Conservation (phyloP, 2,888 invertebrate genomes). For the Stenodema calcarata region DNA sequence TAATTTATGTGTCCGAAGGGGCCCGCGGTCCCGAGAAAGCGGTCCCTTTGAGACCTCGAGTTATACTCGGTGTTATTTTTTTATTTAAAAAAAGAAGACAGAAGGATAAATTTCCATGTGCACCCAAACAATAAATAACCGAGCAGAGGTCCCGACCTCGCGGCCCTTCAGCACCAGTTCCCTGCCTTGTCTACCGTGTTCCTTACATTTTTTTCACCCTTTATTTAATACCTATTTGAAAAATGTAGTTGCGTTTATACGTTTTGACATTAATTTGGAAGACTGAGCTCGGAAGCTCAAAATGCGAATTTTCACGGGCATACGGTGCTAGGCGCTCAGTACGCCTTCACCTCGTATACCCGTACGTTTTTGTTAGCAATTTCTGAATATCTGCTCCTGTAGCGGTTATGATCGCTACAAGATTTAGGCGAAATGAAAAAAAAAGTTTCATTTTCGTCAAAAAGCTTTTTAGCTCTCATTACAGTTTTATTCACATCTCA, state of each 20-base stretch:
- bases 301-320: background rate
- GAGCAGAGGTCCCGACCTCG: constrained; percentile 1
- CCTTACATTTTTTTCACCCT: background rate
- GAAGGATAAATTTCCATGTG: constrained; percentile 7
- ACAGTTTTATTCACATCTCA: too few species aligned
- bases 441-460: too few species aligned
- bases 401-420: too few species aligned
- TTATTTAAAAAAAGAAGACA: background rate
- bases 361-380: too few species aligned
- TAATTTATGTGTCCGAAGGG: constrained; percentile 7
- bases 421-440: too few species aligned
- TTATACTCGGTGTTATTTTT: background rate
- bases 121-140: constrained; percentile 41
- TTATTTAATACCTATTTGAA: background rate
- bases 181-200: background rate
- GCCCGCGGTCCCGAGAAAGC: background rate
- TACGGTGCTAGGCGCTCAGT: too few species aligned
- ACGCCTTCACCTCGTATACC: too few species aligned
- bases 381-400: too few species aligned
- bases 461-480: too few species aligned
- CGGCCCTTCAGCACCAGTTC: background rate
- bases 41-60: constrained; percentile 15
- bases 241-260: background rate
- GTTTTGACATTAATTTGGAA: background rate
- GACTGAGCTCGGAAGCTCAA: background rate